Evolutionary conservation across 2,113 vertebrate genomes (phyloP).

Genomic region (Pimephales promelas): DNA sequence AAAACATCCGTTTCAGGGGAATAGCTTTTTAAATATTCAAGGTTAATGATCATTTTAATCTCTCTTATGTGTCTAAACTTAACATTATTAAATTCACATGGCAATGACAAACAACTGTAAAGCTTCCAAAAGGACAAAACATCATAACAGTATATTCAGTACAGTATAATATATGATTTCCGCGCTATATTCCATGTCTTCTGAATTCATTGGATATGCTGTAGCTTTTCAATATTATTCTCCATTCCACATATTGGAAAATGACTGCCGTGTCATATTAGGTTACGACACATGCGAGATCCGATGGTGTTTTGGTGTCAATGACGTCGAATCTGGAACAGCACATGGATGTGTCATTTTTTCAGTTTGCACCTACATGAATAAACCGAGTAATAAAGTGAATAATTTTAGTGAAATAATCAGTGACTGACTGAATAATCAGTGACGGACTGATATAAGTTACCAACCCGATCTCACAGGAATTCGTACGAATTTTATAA

Average conservation of each 20-base stretch:
- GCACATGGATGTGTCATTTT: neutral
- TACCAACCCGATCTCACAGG: no score
- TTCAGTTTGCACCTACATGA: neutral
- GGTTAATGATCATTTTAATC: constrained; percentile 62
- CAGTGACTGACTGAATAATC: no score
- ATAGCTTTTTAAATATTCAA: constrained; percentile 55
- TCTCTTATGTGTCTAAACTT: constrained; percentile 63
- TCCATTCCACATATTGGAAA: neutral
- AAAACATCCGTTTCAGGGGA: constrained; percentile 52
- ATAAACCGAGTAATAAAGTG: neutral
- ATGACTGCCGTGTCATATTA: neutral
- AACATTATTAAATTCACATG: constrained; percentile 55
- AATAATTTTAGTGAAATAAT: no score
- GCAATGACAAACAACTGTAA: neutral
- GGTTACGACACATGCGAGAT: neutral
- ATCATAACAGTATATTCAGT: neutral
- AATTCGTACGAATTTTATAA: no score
- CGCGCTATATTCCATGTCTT: neutral
- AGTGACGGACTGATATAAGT: no score
- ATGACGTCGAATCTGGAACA: neutral
- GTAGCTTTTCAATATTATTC: neutral
- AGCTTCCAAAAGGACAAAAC: neutral
- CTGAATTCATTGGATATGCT: neutral
- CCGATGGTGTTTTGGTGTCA: neutral
- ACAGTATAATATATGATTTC: no score